Evolutionary conservation across 2,797 vertebrate genomes (phyloP), one percentile per base, ranked within the genome.

Genomic region (Nyctalus aviator): DNA sequence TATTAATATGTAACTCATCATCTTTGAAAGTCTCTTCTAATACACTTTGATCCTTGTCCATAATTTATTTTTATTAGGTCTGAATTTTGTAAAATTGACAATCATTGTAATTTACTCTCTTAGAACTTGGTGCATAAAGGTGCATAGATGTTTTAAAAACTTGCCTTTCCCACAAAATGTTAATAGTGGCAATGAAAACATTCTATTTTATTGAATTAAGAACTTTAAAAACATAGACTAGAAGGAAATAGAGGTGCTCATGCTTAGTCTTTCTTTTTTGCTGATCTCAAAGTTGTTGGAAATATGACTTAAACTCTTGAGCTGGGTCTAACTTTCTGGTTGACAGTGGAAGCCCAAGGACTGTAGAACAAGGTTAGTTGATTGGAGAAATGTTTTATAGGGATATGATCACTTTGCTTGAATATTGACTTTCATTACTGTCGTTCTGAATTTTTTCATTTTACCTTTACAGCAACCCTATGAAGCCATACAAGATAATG

Each of bases 371-470:
- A 85, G 37, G 84, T 57, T 72, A 41, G 8, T 85, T 90, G 66
- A 81, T 84, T 78, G 66, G 68, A 72, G 62, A 69, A 78, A 23
- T 82, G 69, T 82, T 94, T 94, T 91, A 46, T 75, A 91, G 72
- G 32, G 25, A 68, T 90, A 41, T 53, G 17, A 68, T 59, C 59
- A 53, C 32, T 94, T 82, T 82, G 37, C 50, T 94, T 91, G 48
- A 66, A 32, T 72, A 44, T 72, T 93, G 8, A 41, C 90, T 89
- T 95, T 84, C 78, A 83, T 94, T 88, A 69, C 10, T 89, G 5
- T 95, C 59, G 66, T 90, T 62, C n/a, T 79, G 32, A 94, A 11
- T 91, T 71, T 78, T 91, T 87, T 64, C 37, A 75, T 91, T 96
- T 92, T 84, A 77, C 12, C 14, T 93, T 93, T 21, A 81, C 13